Percentiles rank a stretch among this genome's conserved stretches.
These are phyloP conservation scores for Entomyzon cyanotis DNA, from an alignment of 2,113 vertebrate genomes.

Conservation along the genomic window DNA sequence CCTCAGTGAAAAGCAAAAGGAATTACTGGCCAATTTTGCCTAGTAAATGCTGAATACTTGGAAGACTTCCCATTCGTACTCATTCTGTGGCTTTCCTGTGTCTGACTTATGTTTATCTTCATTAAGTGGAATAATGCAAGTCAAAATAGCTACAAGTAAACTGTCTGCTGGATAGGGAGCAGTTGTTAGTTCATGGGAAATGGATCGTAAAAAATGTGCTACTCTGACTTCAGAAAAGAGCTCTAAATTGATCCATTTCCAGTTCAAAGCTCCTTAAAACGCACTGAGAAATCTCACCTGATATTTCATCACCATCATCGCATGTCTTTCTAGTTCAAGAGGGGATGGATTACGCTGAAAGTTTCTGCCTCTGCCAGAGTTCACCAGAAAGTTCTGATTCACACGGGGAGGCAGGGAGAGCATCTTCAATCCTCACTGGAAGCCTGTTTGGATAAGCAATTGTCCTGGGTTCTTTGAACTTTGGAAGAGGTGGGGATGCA, in stretches of 20 bases:
- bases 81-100: conserved; percentile 64
- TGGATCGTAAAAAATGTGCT: conserved; percentile 43
- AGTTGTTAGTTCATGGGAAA: conserved; percentile 64
- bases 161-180: conserved; percentile 58
- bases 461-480: conserved; percentile 34
- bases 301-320: conserved; percentile 15
- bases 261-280: conserved; percentile 47
- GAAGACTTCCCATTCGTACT: conserved; percentile 28
- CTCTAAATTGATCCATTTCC: conserved; percentile 50
- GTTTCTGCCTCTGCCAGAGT: background rate
- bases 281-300: conserved; percentile 30
- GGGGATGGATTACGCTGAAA: background rate
- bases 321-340: background rate
- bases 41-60: conserved; percentile 60
- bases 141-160: conserved; percentile 70
- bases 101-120: conserved; percentile 68
- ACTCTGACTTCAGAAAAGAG: conserved; percentile 42
- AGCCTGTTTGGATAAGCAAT: background rate
- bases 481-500: conserved; percentile 38
- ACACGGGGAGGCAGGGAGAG: background rate
- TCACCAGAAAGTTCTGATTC: background rate
- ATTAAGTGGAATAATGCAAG: conserved; percentile 68
- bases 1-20: conserved; percentile 40
- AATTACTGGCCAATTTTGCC: conserved; percentile 59
- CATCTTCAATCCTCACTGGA: background rate